These are phyloP conservation scores for Sitobion miscanthi DNA, from an alignment of 1,140 invertebrate genomes.

Conservation along the genomic window DNA sequence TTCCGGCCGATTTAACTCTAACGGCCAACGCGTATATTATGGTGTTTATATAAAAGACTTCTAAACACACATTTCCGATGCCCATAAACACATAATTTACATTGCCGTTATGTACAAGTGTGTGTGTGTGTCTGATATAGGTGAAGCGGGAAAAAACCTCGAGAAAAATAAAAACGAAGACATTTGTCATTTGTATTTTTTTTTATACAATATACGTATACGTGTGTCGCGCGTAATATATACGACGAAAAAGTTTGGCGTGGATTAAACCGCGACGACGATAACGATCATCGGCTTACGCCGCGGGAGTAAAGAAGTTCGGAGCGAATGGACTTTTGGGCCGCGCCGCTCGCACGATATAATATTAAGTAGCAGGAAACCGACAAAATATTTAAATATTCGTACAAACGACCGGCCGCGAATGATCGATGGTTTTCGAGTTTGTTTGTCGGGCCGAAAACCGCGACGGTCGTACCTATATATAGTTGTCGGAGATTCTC, in stretches of 20 bases:
- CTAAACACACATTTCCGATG: slow-evolving; percentile 47
- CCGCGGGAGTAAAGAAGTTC: background rate
- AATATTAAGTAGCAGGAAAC: slow-evolving; percentile 6
- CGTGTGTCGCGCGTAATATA: background rate
- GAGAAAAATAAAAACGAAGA: background rate
- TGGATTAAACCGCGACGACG: background rate
- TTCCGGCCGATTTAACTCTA: slow-evolving; percentile 55
- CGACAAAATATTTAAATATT: slow-evolving; percentile 44
- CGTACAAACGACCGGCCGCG: background rate
- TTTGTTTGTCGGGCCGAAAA: slow-evolving; percentile 35
- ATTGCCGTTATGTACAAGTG: background rate
- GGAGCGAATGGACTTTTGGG: background rate
- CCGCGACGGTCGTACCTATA: background rate
- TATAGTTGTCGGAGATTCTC: background rate
- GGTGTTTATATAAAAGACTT: slow-evolving; percentile 50
- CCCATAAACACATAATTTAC: slow-evolving; percentile 44
- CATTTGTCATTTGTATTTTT: slow-evolving; percentile 16
- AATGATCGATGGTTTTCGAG: slow-evolving; percentile 43
- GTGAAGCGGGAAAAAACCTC: background rate
- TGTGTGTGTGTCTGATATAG: background rate
- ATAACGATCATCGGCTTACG: background rate
- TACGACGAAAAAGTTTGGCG: background rate
- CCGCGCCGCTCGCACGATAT: background rate
- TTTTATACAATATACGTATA: background rate
- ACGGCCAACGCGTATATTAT: background rate